phyloP scores from a whole-genome alignment of 2,113 vertebrate genomes.

The Argyrosomus japonicus region DNA sequence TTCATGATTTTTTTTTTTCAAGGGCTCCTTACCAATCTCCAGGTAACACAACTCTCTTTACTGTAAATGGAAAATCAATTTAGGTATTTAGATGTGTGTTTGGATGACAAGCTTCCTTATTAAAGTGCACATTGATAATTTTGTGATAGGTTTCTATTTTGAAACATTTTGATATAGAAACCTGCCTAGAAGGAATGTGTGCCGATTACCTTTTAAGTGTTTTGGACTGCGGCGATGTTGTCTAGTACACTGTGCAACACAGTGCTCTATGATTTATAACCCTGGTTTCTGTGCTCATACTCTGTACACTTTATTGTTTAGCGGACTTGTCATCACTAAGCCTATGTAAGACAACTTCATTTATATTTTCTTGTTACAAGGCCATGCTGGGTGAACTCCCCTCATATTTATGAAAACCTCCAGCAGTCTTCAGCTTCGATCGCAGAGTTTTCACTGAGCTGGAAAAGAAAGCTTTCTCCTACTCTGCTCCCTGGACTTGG shows the following conservation, averaged over 20 bases:
- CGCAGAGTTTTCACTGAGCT: not conserved
- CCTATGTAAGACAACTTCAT: not conserved
- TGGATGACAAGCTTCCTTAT: not conserved
- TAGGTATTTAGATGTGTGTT: not conserved
- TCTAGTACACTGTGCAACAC: not conserved
- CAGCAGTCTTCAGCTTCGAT: not conserved
- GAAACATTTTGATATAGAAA: not conserved
- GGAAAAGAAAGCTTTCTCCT: not conserved
- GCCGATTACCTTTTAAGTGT: not conserved
- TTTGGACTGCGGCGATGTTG: not conserved
- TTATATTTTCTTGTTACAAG: not conserved
- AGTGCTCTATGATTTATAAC: not conserved
- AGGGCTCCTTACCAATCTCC: not conserved
- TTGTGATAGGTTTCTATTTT: not conserved
- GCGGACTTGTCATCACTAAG: not conserved
- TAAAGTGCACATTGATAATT: not conserved
- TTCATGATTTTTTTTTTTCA: not conserved
- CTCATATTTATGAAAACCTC: not conserved
- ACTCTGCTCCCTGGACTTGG: not conserved
- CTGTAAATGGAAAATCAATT: not conserved
- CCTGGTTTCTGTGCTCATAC: not conserved
- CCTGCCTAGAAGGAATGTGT: too few relatives aligned
- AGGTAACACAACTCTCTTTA: not conserved
- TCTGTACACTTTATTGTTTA: not conserved
- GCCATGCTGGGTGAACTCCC: not conserved